Evolutionary conservation across 2,888 invertebrate species (phyloP), one percentile per base, ranked within the genome.

Genomic region (Cheilosia grossa): DNA sequence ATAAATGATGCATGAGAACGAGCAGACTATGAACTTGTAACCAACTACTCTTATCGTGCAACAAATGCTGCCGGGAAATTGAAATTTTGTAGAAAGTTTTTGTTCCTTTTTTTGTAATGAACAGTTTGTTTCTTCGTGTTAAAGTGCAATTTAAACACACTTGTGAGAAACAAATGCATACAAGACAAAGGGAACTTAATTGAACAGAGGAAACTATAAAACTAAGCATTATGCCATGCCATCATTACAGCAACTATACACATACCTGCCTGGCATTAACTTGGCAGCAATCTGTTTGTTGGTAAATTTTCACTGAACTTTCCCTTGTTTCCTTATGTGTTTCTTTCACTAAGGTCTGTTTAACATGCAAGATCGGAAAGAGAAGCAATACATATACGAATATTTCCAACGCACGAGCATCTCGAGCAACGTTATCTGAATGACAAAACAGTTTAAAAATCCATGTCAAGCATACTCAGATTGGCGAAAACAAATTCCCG

Each of bases 281-380:
- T 64, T 33, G 47, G 49, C 15, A 33, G 33, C 30, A 63, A 49
- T 33, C 27, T 49, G 17, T 19, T 51, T 37, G 49, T 49, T 64
- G 63, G 37, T 64, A 37, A 10, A 33, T 21, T 37, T 49, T 64
- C 27, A 49, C 21, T 17, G 37, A 64, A 64, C 64, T 64, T 64
- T 64, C 64, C 37, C 64, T 40, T 64, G 64, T 37, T 64, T 64
- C 33, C 51, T 37, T 51, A 24, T 64, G 30, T 49, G 37, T 19
- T 33, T 24, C 21, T 37, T 21, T 51, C 9, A 13, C 10, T 24
- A 24, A 15, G 4, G 15, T 37, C 24, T 40, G 21, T 6, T 40
- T 17, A 51, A 51, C 64, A 51, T 24, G 51, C 51, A 33, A 27
- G 6, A 24, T 37, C n/a, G 33, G 37, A 64, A 37, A 64, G 27